A percentile compares a stretch with the other conserved stretches of the same genome.
Conservation (phyloP, 1,140 invertebrate genomes). For the Drosophila hydei region DNA sequence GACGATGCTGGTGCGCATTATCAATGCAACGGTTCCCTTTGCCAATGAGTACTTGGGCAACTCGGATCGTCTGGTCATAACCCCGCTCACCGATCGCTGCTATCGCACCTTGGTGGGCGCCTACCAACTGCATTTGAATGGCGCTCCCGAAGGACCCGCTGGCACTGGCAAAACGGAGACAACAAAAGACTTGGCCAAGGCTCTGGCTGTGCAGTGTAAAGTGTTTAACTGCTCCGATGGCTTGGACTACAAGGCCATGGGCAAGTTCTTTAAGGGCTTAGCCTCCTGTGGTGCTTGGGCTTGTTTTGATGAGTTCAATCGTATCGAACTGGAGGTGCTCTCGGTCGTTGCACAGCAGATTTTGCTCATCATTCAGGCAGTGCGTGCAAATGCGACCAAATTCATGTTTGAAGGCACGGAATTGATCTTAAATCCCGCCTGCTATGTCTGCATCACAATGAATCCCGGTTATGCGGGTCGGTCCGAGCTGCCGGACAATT, state of each 20-base stretch:
- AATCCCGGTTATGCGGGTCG: slow-evolving; percentile 94
- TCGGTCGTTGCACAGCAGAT: slow-evolving; percentile 94
- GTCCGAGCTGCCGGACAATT: slow-evolving; percentile 91
- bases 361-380: slow-evolving; percentile 91
- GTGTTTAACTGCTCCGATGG: slow-evolving; percentile 98
- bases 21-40: slow-evolving; percentile 93
- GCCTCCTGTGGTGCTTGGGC: slow-evolving; percentile 96
- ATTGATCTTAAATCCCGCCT: slow-evolving; percentile 90
- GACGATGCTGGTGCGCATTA: slow-evolving; percentile 91
- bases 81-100: slow-evolving; percentile 92
- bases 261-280: slow-evolving; percentile 95
- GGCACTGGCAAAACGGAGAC: slow-evolving; percentile 96
- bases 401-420: slow-evolving; percentile 95
- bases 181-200: slow-evolving; percentile 95
- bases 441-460: slow-evolving; percentile 97
- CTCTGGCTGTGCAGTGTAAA: slow-evolving; percentile 95
- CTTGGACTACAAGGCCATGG: slow-evolving; percentile 96
- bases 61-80: slow-evolving; percentile 90
- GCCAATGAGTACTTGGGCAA: slow-evolving; percentile 97
- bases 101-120: slow-evolving; percentile 95
- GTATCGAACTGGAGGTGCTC: slow-evolving; percentile 95
- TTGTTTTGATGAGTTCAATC: slow-evolving; percentile 97
- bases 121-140: slow-evolving; percentile 93
- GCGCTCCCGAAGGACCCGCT: slow-evolving; percentile 95
- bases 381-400: slow-evolving; percentile 88